Base-by-base conservation (phyloP, 2,888 invertebrate species). In the Drosophila dives region DNA sequence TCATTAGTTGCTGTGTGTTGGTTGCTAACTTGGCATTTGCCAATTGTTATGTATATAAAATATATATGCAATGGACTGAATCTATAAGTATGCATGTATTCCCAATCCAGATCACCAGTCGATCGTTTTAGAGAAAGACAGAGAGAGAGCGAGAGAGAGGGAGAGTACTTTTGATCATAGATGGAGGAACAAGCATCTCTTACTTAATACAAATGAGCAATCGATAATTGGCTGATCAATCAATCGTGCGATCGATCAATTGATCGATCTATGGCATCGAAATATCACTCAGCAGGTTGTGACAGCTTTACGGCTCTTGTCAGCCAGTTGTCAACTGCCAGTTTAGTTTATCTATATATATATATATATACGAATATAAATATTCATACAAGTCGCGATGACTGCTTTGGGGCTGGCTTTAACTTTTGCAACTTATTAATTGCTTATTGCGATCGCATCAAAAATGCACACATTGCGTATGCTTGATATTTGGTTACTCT, bases 241-340 rank as follows among this genome's bases (percentile, higher is more conserved):
- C 80, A 79, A 56, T 56, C 67, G 75, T 58, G 56, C 61, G 53
- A 53, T 63, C 58, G 60, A 75, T 63, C 62, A 61, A 65, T 49
- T 58, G 64, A 54, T 68, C 59, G 45, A 75, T 62, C 59, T 40
- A 26, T 32, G 32, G 33, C 61, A 55, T 67, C 45, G 26, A 42
- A 58, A 78, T 36, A 69, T 66, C 69, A 78, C 59, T 63, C 77
- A 77, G 45, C 56, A 50, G 36, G 40, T 60, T 64, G 60, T 10
- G n/a, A 5, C 62, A 53, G 78, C 53, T 66, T 64, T 50, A 58
- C 53, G 50, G 45, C 62, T 66, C 70, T 64, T 77, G 77, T 80
- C 80, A 75, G 64, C 64, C 80, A 80, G 80, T 75, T 75, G 76
- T 80, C 80, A 69, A 62, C 50, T 40, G 74, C 34, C 63, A 32